These are phyloP conservation scores for Dreissena polymorpha DNA, from an alignment of 1,140 invertebrate genomes.

Conservation along the genomic window DNA sequence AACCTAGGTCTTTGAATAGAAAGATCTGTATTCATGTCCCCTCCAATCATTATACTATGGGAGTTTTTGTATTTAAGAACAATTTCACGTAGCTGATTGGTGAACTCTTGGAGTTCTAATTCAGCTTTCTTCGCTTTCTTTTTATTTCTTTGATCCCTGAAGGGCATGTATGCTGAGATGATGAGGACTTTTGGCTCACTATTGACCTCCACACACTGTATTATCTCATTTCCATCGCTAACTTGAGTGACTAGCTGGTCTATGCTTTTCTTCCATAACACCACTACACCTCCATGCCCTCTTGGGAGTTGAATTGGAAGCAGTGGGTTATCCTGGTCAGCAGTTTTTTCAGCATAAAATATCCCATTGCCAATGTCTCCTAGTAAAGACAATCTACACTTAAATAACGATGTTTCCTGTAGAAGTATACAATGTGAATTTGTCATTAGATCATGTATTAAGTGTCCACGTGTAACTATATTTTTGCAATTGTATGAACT, in stretches of 20 bases:
- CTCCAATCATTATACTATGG: too few relatives aligned
- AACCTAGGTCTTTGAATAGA: too few relatives aligned
- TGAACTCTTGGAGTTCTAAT: too few relatives aligned
- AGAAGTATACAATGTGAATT: not conserved
- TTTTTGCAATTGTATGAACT: not conserved
- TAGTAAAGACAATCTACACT: not conserved
- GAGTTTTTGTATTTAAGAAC: too few relatives aligned
- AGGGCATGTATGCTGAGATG: too few relatives aligned
- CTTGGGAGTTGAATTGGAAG: conserved; percentile 2
- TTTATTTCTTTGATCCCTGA: too few relatives aligned
- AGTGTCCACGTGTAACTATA: not conserved
- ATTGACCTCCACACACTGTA: too few relatives aligned
- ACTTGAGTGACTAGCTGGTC: too few relatives aligned
- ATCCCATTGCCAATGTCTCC: not conserved
- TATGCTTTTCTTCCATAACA: not conserved
- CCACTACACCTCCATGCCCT: not conserved
- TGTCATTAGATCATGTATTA: not conserved
- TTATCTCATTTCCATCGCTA: not conserved
- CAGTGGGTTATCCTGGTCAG: not conserved
- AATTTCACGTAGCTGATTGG: too few relatives aligned
- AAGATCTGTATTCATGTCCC: too few relatives aligned
- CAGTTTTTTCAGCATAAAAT: not conserved
- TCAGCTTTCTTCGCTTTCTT: too few relatives aligned
- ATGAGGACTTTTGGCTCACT: too few relatives aligned
- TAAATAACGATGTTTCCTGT: not conserved